Evolutionary conservation across 2,797 vertebrate genomes (phyloP).

Genomic region (Aphelocoma californica): DNA sequence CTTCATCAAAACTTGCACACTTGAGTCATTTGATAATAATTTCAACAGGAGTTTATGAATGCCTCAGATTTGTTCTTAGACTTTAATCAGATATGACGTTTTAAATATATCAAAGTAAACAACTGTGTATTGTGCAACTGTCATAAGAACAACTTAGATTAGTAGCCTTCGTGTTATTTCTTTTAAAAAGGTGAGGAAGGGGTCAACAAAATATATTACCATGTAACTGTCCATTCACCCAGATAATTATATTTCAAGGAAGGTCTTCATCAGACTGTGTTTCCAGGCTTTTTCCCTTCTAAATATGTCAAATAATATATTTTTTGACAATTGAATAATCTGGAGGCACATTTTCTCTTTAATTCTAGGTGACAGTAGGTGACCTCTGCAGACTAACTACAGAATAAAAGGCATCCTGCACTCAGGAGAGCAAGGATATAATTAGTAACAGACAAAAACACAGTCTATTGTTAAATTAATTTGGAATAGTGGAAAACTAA

Average conservation of each 20-base stretch:
- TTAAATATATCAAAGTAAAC: not conserved
- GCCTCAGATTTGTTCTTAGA: not conserved
- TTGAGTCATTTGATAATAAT: not conserved
- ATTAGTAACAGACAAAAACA: not conserved
- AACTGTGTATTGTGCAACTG: not conserved
- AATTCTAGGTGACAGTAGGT: conserved; percentile 57
- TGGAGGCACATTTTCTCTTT: conserved; percentile 47
- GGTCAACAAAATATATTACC: not conserved
- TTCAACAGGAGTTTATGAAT: not conserved
- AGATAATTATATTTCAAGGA: conserved; percentile 38
- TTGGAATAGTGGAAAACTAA: not conserved
- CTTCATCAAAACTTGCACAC: not conserved
- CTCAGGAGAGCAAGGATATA: not conserved
- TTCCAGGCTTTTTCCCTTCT: not conserved
- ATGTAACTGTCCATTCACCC: conserved; percentile 18
- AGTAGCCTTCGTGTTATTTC: not conserved
- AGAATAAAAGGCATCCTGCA: conserved; percentile 2
- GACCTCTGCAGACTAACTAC: conserved; percentile 46
- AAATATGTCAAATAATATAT: conserved; percentile 33
- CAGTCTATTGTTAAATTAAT: not conserved
- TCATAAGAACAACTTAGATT: not conserved
- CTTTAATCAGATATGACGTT: not conserved
- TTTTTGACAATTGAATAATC: conserved; percentile 52
- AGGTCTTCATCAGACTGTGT: conserved; percentile 21
- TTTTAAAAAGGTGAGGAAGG: conserved; percentile 14